A percentile compares a stretch with the other conserved stretches of the same genome.
Conservation (phyloP, 2,888 invertebrate genomes). For the Glyphotaelius pellucidus region DNA sequence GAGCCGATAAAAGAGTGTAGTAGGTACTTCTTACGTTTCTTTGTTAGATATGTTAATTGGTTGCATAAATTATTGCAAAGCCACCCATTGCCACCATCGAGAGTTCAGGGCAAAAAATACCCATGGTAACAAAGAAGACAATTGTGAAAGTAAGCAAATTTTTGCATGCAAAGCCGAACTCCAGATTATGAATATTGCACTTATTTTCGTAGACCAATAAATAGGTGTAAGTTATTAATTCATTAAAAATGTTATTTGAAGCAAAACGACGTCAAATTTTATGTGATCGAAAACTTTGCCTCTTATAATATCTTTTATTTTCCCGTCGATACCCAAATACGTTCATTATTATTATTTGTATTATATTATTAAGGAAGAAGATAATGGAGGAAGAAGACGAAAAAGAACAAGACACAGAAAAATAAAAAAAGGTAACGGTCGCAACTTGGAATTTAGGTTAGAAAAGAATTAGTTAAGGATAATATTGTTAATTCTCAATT, state of each 20-base stretch:
- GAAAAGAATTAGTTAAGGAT: too few species aligned
- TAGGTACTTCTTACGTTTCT: neutral
- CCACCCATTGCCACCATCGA: neutral
- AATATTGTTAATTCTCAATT: too few species aligned
- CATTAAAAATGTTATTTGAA: neutral
- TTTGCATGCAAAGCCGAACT: neutral
- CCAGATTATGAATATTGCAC: neutral
- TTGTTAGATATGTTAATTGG: neutral
- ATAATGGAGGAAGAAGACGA: too few species aligned
- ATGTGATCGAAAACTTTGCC: neutral
- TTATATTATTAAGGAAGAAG: too few species aligned
- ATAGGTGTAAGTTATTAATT: neutral
- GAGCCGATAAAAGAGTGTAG: neutral
- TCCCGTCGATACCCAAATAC: neutral
- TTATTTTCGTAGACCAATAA: neutral
- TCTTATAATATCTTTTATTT: too few species aligned
- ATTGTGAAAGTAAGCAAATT: neutral
- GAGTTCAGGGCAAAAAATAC: neutral
- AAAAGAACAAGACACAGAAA: too few species aligned
- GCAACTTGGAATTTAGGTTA: too few species aligned
- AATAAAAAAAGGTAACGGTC: too few species aligned
- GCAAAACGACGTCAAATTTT: too few species aligned
- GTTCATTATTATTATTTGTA: neutral
- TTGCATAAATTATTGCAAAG: neutral
- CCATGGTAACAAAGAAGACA: too few species aligned